These are phyloP conservation scores for Larimichthys crocea DNA, from an alignment of 2,113 vertebrate genomes.

Conservation along the genomic window DNA sequence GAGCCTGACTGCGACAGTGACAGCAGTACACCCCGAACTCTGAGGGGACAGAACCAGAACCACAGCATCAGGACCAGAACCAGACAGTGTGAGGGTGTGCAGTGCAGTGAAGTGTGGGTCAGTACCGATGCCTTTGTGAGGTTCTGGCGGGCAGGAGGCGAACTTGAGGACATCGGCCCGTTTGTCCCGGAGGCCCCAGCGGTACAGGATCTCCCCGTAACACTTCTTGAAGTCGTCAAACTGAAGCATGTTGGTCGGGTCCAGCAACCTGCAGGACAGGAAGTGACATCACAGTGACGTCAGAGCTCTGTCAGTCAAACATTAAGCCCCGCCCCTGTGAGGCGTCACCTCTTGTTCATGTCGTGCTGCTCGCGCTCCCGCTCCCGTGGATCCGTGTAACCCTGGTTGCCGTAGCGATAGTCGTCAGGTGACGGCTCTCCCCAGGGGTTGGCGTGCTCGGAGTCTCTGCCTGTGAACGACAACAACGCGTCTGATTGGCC, in stretches of 20 bases:
- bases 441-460: conserved; percentile 88
- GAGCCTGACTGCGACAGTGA: conserved; percentile 94
- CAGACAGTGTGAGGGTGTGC: no score
- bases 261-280: conserved; percentile 87
- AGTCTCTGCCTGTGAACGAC: conserved; percentile 82
- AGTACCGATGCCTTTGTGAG: conserved; percentile 95
- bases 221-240: conserved; percentile 99
- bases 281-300: not conserved
- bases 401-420: conserved; percentile 88
- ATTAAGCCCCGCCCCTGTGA: no score
- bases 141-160: conserved; percentile 94
- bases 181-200: conserved; percentile 96
- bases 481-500: not conserved
- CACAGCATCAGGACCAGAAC: no score
- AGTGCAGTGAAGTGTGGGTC: not conserved
- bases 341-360: conserved; percentile 92
- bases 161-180: conserved; percentile 97
- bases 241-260: conserved; percentile 93
- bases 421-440: conserved; percentile 94
- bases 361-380: conserved; percentile 96
- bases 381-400: conserved; percentile 89
- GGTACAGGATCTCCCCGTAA: conserved; percentile 97
- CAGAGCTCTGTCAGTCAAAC: no score
- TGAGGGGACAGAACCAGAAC: conserved; percentile 59
- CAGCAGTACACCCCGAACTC: conserved; percentile 97